Conservation (phyloP, 2,113 vertebrate genomes). For the Galeopterus variegatus region DNA sequence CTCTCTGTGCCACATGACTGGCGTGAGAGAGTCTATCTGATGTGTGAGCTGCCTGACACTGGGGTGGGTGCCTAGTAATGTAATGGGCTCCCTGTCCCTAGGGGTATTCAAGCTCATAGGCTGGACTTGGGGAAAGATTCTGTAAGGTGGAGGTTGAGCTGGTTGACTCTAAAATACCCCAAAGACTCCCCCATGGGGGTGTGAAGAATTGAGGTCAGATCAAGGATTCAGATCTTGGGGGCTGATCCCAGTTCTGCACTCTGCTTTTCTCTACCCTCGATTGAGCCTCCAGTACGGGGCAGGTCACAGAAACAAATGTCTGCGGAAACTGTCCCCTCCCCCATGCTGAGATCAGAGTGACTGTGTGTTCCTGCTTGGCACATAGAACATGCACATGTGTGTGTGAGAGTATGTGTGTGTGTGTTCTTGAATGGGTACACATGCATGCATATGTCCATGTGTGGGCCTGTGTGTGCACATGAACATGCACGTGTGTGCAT, state of each 20-base stretch:
- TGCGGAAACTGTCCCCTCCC: too few species aligned
- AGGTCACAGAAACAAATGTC: neutral
- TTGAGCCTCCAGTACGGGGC: neutral
- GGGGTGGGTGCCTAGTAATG: neutral
- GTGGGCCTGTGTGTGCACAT: rapidly evolving
- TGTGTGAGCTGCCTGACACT: neutral
- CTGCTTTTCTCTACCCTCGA: neutral
- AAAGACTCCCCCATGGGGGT: too few species aligned
- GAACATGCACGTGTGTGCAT: too few species aligned
- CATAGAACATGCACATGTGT: rapidly evolving
- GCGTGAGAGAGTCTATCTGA: neutral
- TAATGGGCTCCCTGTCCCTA: neutral
- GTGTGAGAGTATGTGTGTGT: neutral
- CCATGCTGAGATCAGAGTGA: neutral
- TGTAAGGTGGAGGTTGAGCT: neutral
- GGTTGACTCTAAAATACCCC: neutral
- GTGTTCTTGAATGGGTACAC: too few species aligned
- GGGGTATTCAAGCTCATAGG: neutral
- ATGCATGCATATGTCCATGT: rapidly evolving
- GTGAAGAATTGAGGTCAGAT: neutral
- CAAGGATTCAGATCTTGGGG: neutral
- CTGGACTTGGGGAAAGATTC: neutral
- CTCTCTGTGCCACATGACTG: neutral
- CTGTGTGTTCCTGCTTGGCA: neutral
- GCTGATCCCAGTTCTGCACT: neutral